These are phyloP conservation scores for Pseudococcus longispinus DNA, from an alignment of 2,888 invertebrate species.

Conservation along the genomic window DNA sequence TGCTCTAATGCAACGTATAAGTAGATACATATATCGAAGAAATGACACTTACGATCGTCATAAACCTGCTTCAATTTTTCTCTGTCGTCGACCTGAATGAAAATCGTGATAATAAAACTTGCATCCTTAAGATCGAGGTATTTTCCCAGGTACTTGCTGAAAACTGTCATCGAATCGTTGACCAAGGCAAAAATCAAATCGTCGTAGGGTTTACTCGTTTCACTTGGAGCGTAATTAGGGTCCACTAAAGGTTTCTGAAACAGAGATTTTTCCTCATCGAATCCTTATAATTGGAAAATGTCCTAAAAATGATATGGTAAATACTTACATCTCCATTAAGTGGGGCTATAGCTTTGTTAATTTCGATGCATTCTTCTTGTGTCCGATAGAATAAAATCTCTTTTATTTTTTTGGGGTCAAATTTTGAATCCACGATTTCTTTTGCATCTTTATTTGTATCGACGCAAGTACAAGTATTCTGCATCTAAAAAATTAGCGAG, in stretches of 20 bases:
- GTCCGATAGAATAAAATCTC: background rate
- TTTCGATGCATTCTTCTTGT: background rate
- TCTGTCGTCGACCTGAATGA: background rate
- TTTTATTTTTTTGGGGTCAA: background rate
- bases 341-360: background rate
- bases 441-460: no score
- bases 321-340: background rate
- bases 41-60: background rate
- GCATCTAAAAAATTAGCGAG: no score
- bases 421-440: no score
- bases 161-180: background rate
- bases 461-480: no score
- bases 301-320: no score
- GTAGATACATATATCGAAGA: background rate
- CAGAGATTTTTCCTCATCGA: no score
- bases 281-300: no score
- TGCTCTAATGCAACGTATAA: no score
- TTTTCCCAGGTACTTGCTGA: background rate
- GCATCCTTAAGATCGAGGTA: background rate
- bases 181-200: background rate
- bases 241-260: background rate
- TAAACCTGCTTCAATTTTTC: background rate
- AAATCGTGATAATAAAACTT: background rate
- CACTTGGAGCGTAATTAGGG: background rate
- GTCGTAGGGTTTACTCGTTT: background rate